A percentile compares a stretch with the other conserved stretches of the same genome.
Evolutionary conservation across 2,113 vertebrate species (phyloP).

Genomic region (Talpa occidentalis): DNA sequence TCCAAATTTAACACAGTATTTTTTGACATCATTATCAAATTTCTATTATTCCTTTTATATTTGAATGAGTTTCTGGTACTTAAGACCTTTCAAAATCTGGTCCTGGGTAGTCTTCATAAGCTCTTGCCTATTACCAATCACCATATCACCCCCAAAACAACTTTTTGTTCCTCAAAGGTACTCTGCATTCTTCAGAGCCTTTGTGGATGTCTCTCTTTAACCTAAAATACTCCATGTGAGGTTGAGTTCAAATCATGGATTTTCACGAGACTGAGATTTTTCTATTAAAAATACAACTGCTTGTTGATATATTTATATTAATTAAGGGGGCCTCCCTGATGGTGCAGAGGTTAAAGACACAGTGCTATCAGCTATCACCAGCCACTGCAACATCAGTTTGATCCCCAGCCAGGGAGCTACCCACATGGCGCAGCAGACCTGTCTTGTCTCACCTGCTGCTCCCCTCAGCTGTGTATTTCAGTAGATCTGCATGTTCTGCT

Average conservation of each 20-base stretch:
- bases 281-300: neutral
- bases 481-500: no score
- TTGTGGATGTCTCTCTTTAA: neutral
- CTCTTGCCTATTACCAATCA: neutral
- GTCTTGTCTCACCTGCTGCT: no score
- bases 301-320: neutral
- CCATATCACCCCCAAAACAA: neutral
- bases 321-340: no score
- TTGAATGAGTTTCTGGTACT: neutral
- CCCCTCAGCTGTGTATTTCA: no score
- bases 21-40: neutral
- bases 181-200: neutral
- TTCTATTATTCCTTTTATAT: conserved; percentile 1
- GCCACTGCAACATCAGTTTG: no score
- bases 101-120: neutral
- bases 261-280: neutral
- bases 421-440: no score
- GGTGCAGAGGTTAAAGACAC: no score
- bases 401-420: no score
- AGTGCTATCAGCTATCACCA: no score
- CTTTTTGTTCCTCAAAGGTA: neutral
- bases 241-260: neutral
- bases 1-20: conserved; percentile 27
- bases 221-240: neutral
- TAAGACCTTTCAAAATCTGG: neutral